Base-by-base conservation (phyloP, 2,888 invertebrate genomes). In the Rosalia funebris region DNA sequence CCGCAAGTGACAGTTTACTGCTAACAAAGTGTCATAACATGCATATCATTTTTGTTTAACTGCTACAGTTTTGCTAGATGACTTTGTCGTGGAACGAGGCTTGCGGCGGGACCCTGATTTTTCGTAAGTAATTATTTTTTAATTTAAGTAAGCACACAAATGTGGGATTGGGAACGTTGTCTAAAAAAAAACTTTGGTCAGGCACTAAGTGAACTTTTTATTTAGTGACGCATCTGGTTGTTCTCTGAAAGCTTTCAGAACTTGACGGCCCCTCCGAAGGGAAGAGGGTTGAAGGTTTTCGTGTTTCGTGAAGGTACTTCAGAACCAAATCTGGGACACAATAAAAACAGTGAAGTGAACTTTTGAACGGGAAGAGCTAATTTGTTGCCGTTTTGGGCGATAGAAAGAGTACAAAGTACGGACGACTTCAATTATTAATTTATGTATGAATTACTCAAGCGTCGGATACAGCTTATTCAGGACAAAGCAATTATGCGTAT, bases 41-140 rank as follows among this genome's bases (percentile, higher is more conserved):
- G 25, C 25, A 25, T 5, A 25, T 5, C 25, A 5, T 25, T 5
- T 25, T 25, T 25, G 4, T 25, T 7, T 3, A 5, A 25, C 7
- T 7, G 25, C 25, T 3, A 25, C 25, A 25, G 25, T 25, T 25
- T 7, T 25, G 25, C 25, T 25, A 25, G 7, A 25, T 25, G 25
- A 25, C 25, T 25, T 25, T 25, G 25, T 34, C 48, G 57, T 50
- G 20, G 36, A 36, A 46, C 37, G 12, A 12, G 25, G 12, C 25
- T 15, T 47, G 31, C 19, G 3, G 12, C 11, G 15, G 2, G 15
- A 20, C 12, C 10, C 10, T 20, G 17, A 44, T 44, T 44, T 44
- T 44, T 16, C 44, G 34, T 34, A 34, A 34, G 34, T 34, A 34
- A 34, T 34, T 34, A n/a, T 3, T 34, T 19, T 19, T 42, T n/a